phyloP scores from a whole-genome alignment of 2,888 invertebrate species.

The Idaea straminata region DNA sequence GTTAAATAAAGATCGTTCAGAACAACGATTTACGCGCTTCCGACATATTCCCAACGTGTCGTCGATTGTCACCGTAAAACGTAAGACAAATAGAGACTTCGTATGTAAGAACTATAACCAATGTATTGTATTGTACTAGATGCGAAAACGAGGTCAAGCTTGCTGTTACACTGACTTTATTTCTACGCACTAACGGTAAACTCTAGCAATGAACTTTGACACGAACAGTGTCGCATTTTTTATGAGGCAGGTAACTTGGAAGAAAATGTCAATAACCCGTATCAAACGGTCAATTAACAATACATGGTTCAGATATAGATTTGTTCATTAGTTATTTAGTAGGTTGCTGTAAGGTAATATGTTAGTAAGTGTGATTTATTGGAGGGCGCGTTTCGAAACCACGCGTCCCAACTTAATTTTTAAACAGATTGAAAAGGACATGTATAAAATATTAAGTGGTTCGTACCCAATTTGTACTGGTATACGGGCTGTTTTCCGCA shows the following conservation, averaged over 20 bases:
- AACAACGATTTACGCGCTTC: too few species aligned
- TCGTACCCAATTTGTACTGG: too few species aligned
- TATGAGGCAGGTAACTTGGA: constrained; percentile 2
- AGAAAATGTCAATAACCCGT: not conserved
- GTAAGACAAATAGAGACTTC: not conserved
- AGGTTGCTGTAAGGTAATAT: not conserved
- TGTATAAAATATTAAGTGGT: too few species aligned
- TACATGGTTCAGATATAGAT: not conserved
- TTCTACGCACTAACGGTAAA: constrained; percentile 15
- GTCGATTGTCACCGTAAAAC: not conserved
- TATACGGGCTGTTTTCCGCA: too few species aligned
- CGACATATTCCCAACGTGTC: too few species aligned
- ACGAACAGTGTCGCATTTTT: constrained; percentile 14
- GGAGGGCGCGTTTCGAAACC: not conserved
- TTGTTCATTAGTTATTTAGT: not conserved
- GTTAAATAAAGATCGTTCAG: too few species aligned
- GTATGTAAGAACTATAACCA: not conserved
- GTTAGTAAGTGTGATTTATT: not conserved
- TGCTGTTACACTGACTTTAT: not conserved
- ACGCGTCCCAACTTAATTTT: too few species aligned
- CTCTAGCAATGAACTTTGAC: constrained; percentile 34
- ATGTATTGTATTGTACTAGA: not conserved
- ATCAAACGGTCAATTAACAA: not conserved
- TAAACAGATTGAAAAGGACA: too few species aligned
- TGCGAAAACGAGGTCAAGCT: not conserved